Conservation (phyloP, 2,113 vertebrate genomes). For the Corydoras maculifer region DNA sequence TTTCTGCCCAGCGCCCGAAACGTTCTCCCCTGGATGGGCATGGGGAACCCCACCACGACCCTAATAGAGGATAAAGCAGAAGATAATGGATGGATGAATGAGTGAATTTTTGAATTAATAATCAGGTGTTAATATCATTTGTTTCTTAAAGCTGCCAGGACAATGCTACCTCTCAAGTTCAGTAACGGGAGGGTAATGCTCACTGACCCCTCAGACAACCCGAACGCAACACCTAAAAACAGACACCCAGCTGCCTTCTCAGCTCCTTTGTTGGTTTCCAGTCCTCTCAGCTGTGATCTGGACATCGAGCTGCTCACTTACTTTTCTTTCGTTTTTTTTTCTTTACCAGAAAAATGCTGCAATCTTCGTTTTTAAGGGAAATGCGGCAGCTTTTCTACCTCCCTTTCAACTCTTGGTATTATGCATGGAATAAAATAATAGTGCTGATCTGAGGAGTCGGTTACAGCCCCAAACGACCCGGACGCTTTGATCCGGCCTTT, state of each 20-base stretch:
- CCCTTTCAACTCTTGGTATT: neutral
- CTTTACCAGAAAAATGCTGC: constrained; percentile 34
- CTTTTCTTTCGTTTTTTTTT: constrained; percentile 34
- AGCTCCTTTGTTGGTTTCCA: constrained; percentile 50
- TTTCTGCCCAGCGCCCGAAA: too few relatives aligned
- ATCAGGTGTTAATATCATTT: too few relatives aligned
- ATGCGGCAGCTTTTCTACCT: neutral
- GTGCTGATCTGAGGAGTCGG: constrained; percentile 21
- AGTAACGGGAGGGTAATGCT: constrained; percentile 52
- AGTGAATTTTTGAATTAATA: too few relatives aligned
- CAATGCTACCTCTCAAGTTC: constrained; percentile 6
- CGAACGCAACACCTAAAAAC: constrained; percentile 48
- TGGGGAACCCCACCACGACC: too few relatives aligned
- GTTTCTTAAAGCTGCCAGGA: too few relatives aligned
- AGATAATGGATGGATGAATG: neutral
- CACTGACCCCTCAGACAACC: constrained; percentile 42
- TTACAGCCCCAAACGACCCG: constrained; percentile 52
- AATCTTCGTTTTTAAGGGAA: neutral
- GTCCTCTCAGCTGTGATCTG: constrained; percentile 34
- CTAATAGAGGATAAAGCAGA: too few relatives aligned
- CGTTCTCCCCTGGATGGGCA: too few relatives aligned
- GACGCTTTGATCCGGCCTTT: constrained; percentile 24
- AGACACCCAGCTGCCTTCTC: constrained; percentile 53
- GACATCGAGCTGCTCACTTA: constrained; percentile 23
- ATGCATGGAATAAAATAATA: constrained; percentile 49